Percentiles rank a stretch among this genome's conserved stretches.
phyloP scores from a whole-genome alignment of 2,797 vertebrate species.

The Crenuchus spilurus region DNA sequence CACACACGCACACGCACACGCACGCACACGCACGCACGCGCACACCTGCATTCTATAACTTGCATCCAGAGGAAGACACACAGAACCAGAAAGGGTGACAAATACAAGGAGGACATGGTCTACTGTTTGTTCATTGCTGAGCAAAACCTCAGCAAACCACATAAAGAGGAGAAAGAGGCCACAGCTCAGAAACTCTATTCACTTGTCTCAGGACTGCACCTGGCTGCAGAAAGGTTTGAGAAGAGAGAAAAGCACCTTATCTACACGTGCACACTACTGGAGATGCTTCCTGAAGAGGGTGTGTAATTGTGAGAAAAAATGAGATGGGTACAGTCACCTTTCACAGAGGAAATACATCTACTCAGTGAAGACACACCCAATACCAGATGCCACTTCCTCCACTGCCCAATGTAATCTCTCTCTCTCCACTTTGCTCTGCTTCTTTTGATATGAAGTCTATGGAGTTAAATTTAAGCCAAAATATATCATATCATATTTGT shows the following conservation, averaged over 20 bases:
- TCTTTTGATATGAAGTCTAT: background rate
- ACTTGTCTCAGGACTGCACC: no score
- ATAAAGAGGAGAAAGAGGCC: no score
- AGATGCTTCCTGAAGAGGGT: background rate
- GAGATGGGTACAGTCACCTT: background rate
- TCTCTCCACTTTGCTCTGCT: background rate
- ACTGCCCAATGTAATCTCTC: background rate
- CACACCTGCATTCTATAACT: background rate
- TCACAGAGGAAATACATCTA: background rate
- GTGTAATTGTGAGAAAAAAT: background rate
- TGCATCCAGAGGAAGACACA: slow-evolving; percentile 16
- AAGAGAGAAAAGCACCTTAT: background rate
- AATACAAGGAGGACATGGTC: no score
- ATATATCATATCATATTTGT: no score
- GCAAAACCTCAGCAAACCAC: no score
- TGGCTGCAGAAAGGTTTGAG: no score
- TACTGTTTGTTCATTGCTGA: no score
- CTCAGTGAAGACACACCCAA: background rate
- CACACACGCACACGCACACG: background rate
- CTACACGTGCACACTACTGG: background rate
- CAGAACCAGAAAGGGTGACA: no score
- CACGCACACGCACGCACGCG: background rate
- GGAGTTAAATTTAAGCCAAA: no score
- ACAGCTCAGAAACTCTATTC: no score
- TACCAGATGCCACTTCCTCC: background rate